These are phyloP conservation scores for Nomada ferruginata DNA, from an alignment of 2,888 invertebrate genomes.

Conservation along the genomic window DNA sequence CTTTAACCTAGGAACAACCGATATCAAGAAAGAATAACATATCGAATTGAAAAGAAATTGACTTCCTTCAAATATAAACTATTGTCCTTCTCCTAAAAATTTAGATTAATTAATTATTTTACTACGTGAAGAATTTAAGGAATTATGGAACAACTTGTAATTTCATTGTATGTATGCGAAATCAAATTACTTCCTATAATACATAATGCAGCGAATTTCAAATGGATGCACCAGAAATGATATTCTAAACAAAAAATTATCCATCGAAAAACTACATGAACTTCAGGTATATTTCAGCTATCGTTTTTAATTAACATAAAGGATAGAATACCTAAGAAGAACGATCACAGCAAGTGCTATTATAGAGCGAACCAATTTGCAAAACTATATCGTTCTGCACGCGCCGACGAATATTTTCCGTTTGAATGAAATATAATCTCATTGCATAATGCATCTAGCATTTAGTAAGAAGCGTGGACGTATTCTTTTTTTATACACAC, in stretches of 20 bases:
- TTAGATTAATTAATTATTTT: background rate
- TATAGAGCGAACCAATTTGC: slow-evolving; percentile 4
- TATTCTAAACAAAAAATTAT: background rate
- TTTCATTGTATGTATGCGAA: background rate
- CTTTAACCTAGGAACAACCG: background rate
- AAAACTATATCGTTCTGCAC: slow-evolving; percentile 8
- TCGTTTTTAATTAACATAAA: background rate
- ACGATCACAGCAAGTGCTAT: slow-evolving; percentile 4
- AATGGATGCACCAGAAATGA: background rate
- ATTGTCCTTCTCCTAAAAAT: background rate
- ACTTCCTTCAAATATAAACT: background rate
- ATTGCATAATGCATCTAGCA: slow-evolving; percentile 13
- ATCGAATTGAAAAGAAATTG: background rate
- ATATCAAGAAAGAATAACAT: background rate
- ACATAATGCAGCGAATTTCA: background rate
- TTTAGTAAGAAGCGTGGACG: slow-evolving; percentile 28
- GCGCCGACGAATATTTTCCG: slow-evolving; percentile 8
- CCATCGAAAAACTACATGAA: background rate
- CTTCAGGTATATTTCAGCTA: background rate
- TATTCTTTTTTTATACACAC: slow-evolving; percentile 4
- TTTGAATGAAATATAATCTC: slow-evolving; percentile 14
- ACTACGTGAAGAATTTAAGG: background rate
- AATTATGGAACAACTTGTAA: background rate
- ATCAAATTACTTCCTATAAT: background rate
- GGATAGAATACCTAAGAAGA: background rate